Conservation (phyloP, 2,888 invertebrate species). For the Thereva nobilitata region DNA sequence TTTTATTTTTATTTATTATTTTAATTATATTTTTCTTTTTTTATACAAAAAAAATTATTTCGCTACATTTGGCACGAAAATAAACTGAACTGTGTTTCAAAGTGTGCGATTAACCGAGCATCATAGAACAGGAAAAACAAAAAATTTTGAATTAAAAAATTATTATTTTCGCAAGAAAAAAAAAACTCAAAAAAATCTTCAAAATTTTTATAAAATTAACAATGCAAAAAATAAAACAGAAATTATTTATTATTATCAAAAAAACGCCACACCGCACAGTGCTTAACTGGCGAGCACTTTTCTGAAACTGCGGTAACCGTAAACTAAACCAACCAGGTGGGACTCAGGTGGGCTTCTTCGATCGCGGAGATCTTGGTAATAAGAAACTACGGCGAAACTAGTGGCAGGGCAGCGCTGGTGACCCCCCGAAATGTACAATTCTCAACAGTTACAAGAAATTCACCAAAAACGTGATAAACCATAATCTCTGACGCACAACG, state of each 20-base stretch:
- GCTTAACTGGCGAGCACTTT: slow-evolving; percentile 53
- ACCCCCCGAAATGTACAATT: slow-evolving; percentile 13
- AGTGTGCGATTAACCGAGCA: slow-evolving; percentile 4
- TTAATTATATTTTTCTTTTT: background rate
- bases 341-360: slow-evolving; percentile 43
- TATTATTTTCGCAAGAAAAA: too few relatives aligned
- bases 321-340: slow-evolving; percentile 47
- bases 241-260: slow-evolving; percentile 14
- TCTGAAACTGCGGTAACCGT: slow-evolving; percentile 50
- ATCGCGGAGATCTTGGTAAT: slow-evolving; percentile 25
- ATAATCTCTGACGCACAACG: background rate
- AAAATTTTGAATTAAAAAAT: too few relatives aligned
- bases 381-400: background rate
- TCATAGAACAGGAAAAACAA: too few relatives aligned
- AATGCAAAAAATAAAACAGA: too few relatives aligned
- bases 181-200: background rate
- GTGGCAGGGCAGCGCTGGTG: slow-evolving; percentile 9
- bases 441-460: slow-evolving; percentile 27
- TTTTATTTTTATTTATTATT: background rate
- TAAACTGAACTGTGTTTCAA: slow-evolving; percentile 4
- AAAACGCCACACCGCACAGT: slow-evolving; percentile 48
- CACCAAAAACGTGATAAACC: slow-evolving; percentile 20
- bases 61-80: slow-evolving; percentile 28
- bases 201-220: background rate
- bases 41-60: slow-evolving; percentile 2